Conservation (phyloP, 1,140 invertebrate species). For the Scaptodrosophila lebanonensis region DNA sequence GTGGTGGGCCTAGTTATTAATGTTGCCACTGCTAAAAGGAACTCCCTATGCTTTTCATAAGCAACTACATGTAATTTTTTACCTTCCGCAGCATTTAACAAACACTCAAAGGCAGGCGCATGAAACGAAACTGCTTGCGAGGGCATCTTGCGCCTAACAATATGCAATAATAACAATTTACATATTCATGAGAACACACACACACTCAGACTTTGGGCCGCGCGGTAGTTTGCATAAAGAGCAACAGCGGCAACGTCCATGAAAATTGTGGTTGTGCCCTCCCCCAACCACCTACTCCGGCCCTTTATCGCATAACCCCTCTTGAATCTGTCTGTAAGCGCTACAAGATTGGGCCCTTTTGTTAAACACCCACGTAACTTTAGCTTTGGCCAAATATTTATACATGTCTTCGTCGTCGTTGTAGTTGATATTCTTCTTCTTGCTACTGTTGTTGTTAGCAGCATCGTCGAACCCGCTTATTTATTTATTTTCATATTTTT, state of each 20-base stretch:
- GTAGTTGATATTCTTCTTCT: conserved; percentile 25
- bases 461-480: conserved; percentile 33
- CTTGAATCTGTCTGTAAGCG: conserved; percentile 30
- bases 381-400: conserved; percentile 70
- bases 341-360: conserved; percentile 53
- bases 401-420: conserved; percentile 20
- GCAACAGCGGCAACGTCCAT: conserved; percentile 50
- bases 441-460: conserved; percentile 1
- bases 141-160: conserved; percentile 56
- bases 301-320: not conserved
- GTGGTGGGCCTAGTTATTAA: too few species aligned
- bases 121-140: conserved; percentile 20
- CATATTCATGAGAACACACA: conserved; percentile 68
- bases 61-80: too few species aligned
- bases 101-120: not conserved
- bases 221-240: conserved; percentile 67
- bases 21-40: too few species aligned
- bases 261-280: conserved; percentile 21
- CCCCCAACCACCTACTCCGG: not conserved
- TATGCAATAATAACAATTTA: conserved; percentile 75
- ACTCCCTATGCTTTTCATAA: too few species aligned
- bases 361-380: conserved; percentile 56
- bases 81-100: conserved; percentile 19
- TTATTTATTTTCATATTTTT: conserved; percentile 72
- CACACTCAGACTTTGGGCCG: conserved; percentile 26